Conservation (phyloP, 2,888 invertebrate species). For the Coleophora flavipennella region DNA sequence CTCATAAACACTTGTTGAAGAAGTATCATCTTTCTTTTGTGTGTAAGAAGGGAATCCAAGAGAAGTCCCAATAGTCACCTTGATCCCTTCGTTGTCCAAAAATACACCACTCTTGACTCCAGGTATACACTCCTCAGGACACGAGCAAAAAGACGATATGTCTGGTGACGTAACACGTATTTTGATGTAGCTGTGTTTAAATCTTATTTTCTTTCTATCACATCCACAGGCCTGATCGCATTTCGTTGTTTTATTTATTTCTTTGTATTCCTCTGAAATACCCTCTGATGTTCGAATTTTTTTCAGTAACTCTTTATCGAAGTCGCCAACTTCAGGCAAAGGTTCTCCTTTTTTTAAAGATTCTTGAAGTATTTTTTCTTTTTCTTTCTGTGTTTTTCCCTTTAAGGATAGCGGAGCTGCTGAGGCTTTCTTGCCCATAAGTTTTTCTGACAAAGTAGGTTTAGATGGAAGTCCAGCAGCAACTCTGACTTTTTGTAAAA, state of each 20-base stretch:
- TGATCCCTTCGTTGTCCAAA: conserved; percentile 46
- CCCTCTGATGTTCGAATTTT: conserved; percentile 23
- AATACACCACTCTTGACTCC: conserved; percentile 41
- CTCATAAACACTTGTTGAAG: neutral
- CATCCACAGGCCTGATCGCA: conserved; percentile 49
- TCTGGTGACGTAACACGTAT: conserved; percentile 51
- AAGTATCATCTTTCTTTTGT: neutral
- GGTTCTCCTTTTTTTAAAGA: too few relatives aligned
- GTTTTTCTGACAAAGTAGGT: neutral
- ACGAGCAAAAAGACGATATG: conserved; percentile 42
- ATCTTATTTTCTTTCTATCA: conserved; percentile 50
- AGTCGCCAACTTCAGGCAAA: too few relatives aligned
- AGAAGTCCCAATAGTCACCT: conserved; percentile 45
- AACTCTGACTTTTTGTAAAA: conserved; percentile 15
- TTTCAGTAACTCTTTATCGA: conserved; percentile 9
- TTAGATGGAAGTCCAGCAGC: conserved; percentile 24
- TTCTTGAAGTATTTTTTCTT: too few relatives aligned
- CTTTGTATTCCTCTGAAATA: conserved; percentile 33
- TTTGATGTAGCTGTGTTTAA: conserved; percentile 52
- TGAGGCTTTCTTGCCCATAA: too few relatives aligned
- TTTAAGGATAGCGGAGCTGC: too few relatives aligned
- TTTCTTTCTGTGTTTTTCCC: conserved; percentile 3
- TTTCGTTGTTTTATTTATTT: conserved; percentile 39
- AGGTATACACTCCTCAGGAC: conserved; percentile 45
- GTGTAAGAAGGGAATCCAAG: conserved; percentile 27